A percentile compares a stretch with the other conserved stretches of the same genome.
Conservation (phyloP, 2,888 invertebrate species). For the Cheilosia vernalis region DNA sequence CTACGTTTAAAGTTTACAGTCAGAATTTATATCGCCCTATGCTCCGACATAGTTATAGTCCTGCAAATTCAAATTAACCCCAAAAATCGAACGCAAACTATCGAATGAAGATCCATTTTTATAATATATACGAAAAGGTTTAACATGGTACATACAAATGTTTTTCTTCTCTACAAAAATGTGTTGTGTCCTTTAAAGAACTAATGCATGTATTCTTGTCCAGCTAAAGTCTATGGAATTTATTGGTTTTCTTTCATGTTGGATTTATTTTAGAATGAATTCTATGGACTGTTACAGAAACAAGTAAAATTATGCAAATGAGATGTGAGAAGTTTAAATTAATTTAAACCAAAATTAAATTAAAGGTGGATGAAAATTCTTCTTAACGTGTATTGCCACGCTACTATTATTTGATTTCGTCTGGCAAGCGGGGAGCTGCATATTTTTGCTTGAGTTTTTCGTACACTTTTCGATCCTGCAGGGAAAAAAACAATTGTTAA, state of each 20-base stretch:
- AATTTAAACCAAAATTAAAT: slow-evolving; percentile 28
- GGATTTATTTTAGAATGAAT: slow-evolving; percentile 2
- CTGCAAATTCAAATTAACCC: not conserved
- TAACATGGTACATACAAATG: slow-evolving; percentile 32
- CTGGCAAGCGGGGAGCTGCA: slow-evolving; percentile 82
- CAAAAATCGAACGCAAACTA: not conserved
- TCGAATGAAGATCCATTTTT: slow-evolving; percentile 13
- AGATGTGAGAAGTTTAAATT: slow-evolving; percentile 3
- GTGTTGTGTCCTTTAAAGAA: slow-evolving; percentile 2
- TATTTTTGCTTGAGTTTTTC: slow-evolving; percentile 89
- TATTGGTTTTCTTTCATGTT: not conserved
- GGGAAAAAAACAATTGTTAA: slow-evolving; percentile 50
- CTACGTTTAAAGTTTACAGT: no score
- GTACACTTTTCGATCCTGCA: slow-evolving; percentile 89
- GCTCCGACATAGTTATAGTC: no score
- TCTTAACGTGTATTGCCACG: not conserved
- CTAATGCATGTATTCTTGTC: slow-evolving; percentile 1
- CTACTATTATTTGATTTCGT: slow-evolving; percentile 29
- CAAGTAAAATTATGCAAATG: slow-evolving; percentile 22
- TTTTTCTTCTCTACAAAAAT: slow-evolving; percentile 3
- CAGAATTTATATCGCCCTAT: no score
- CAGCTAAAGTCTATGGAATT: slow-evolving; percentile 14
- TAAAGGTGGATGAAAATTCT: slow-evolving; percentile 35
- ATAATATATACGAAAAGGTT: slow-evolving; percentile 43
- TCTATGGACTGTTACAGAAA: slow-evolving; percentile 13